Percentiles rank a stretch among this genome's conserved stretches.
phyloP scores from a whole-genome alignment of 2,113 vertebrate species.

The Rafetus swinhoei region DNA sequence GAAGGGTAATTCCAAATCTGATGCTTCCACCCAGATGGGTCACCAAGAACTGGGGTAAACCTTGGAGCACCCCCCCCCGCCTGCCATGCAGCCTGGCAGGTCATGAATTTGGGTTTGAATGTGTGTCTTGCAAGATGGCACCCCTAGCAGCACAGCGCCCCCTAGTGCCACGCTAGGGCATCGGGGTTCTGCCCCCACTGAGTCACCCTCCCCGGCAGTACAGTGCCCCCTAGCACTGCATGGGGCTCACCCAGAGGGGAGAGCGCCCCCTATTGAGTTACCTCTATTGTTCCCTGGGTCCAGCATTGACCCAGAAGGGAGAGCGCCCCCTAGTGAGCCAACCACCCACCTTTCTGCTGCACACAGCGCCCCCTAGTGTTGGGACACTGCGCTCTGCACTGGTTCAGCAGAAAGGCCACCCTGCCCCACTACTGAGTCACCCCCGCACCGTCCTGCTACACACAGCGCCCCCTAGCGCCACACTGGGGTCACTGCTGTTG shows the following conservation, averaged over 20 bases:
- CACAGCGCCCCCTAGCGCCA: not conserved
- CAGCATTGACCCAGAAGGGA: not conserved
- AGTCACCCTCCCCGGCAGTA: not conserved
- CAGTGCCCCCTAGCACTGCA: no score
- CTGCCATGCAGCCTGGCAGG: not conserved
- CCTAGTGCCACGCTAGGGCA: not conserved
- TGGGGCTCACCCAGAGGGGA: not conserved
- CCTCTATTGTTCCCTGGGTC: no score
- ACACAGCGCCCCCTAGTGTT: not conserved
- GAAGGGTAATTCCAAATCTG: not conserved
- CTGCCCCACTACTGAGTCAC: not conserved
- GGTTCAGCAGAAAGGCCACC: not conserved
- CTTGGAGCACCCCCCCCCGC: no score
- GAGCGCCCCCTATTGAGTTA: not conserved
- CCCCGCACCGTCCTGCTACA: not conserved
- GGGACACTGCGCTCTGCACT: no score
- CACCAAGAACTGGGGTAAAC: not conserved
- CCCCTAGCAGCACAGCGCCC: not conserved
- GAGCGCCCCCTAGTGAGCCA: not conserved
- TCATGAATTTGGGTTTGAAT: not conserved
- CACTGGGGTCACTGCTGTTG: not conserved
- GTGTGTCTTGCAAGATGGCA: not conserved
- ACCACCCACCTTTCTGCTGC: no score
- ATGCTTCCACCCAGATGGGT: not conserved
- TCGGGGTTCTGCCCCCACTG: not conserved